Evolutionary conservation across 1,140 invertebrate species (phyloP).

Genomic region (Tetranychus urticae): DNA sequence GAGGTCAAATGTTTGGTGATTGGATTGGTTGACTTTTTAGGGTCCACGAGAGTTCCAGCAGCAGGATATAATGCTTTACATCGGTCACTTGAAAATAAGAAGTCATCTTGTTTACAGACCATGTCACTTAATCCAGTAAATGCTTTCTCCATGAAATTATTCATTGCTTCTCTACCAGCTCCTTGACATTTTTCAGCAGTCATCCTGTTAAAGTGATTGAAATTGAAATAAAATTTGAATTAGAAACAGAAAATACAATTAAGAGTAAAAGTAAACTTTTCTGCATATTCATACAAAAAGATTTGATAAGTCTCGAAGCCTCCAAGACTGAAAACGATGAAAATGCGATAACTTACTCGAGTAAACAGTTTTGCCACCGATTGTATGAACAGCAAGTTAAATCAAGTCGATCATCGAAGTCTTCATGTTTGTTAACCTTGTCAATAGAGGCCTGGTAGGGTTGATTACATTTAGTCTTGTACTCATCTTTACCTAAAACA

Average conservation of each 20-base stretch:
- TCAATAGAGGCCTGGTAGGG: not conserved
- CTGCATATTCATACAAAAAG: too few species aligned
- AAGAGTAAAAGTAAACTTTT: too few species aligned
- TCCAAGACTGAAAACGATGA: too few species aligned
- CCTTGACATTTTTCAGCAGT: not conserved
- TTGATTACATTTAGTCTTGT: conserved; percentile 4
- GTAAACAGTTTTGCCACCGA: not conserved
- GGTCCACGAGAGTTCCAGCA: not conserved
- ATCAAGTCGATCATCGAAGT: not conserved
- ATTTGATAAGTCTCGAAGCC: too few species aligned
- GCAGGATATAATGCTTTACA: not conserved
- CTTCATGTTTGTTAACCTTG: not conserved
- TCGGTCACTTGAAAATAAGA: not conserved
- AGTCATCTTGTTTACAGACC: not conserved
- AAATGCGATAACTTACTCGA: not conserved
- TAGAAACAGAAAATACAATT: too few species aligned
- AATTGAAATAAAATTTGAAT: not conserved
- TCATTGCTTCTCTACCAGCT: not conserved
- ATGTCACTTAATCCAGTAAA: not conserved
- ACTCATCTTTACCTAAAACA: conserved; percentile 2
- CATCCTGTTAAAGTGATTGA: not conserved
- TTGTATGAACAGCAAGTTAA: not conserved
- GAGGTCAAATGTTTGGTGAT: not conserved
- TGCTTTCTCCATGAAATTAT: not conserved
- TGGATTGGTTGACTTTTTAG: not conserved